Conservation (phyloP, 2,113 vertebrate genomes). For the Otus sunia region DNA sequence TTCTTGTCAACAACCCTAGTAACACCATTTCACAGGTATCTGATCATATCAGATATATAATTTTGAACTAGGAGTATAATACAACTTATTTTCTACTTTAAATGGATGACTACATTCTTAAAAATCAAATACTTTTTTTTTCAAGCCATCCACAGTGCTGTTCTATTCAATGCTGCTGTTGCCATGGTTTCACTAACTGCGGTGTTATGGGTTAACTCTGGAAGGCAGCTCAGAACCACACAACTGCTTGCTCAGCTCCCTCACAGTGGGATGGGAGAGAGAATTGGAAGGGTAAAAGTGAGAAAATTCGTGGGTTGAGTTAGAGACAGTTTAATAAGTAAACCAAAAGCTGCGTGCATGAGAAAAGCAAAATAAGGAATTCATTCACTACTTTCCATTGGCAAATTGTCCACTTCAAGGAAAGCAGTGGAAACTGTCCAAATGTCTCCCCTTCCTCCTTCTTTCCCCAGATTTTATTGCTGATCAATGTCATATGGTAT, state of each 20-base stretch:
- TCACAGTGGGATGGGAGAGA: neutral
- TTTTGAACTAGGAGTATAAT: neutral
- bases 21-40: neutral
- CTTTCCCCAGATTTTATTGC: too few species aligned
- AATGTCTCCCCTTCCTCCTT: too few species aligned
- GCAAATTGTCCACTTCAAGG: neutral
- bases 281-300: neutral
- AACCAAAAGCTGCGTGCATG: neutral
- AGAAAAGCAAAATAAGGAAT: neutral
- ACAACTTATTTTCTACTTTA: neutral
- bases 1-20: neutral
- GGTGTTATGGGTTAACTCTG: neutral
- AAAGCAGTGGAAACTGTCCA: neutral
- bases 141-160: neutral
- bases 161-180: neutral
- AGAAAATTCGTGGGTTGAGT: neutral
- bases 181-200: neutral
- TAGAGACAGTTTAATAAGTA: neutral
- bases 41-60: neutral
- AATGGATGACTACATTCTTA: neutral
- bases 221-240: neutral
- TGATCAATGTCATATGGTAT: too few species aligned
- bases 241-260: neutral
- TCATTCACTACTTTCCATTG: neutral
- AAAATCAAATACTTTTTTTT: neutral